Conservation (phyloP, 2,797 vertebrate genomes). For the Bovichtus variegatus region DNA sequence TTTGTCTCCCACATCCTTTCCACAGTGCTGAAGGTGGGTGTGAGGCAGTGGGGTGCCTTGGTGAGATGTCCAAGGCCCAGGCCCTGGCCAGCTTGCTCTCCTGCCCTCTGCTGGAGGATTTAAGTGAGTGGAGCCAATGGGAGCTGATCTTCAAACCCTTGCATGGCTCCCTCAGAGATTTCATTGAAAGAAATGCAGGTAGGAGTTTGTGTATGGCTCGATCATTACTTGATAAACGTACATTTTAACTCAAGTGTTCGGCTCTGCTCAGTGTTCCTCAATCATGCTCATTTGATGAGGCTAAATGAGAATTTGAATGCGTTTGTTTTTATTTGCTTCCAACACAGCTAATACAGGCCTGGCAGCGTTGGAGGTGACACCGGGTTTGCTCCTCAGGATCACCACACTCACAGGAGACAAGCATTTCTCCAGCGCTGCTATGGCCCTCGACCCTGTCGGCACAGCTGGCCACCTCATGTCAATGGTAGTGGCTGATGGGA, state of each 20-base stretch:
- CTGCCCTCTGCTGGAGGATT: conserved; percentile 86
- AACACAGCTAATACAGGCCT: conserved; percentile 78
- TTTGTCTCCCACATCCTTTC: neutral
- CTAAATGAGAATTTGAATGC: neutral
- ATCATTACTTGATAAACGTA: neutral
- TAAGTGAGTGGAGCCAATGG: conserved; percentile 87
- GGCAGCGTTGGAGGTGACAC: conserved; percentile 82
- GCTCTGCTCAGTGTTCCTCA: neutral
- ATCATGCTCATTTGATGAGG: neutral
- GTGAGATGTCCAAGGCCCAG: conserved; percentile 76
- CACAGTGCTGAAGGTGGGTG: conserved; percentile 49
- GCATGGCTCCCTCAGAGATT: conserved; percentile 83
- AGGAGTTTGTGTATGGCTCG: conserved; percentile 10
- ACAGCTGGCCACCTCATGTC: conserved; percentile 87
- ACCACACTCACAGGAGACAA: conserved; percentile 81
- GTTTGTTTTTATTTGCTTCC: neutral
- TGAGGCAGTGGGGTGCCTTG: conserved; percentile 79
- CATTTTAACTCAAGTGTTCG: no score
- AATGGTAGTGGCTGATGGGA: conserved; percentile 83
- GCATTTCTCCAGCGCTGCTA: conserved; percentile 74
- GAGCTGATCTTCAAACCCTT: conserved; percentile 83
- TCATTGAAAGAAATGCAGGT: conserved; percentile 85
- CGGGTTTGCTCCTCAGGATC: conserved; percentile 82
- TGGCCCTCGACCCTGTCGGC: conserved; percentile 73
- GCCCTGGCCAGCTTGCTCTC: conserved; percentile 82